These are phyloP conservation scores for Drosophila truncata DNA, from an alignment of 1,140 invertebrate species.

Conservation along the genomic window DNA sequence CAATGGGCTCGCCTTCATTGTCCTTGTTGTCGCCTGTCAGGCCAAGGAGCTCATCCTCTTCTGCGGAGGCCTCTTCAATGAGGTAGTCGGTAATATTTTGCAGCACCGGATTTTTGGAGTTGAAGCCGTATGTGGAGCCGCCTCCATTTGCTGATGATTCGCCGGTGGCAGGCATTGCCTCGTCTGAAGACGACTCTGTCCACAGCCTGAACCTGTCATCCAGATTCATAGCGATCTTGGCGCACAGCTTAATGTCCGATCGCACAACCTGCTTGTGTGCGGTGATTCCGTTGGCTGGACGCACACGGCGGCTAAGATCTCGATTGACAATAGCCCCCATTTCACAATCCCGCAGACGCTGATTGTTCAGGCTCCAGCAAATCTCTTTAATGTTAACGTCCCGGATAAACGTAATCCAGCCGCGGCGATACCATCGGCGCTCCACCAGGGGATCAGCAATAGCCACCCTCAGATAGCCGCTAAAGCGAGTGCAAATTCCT, in stretches of 20 bases:
- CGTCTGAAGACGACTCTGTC: conserved; percentile 75
- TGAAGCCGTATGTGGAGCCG: conserved; percentile 89
- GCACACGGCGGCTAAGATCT: conserved; percentile 96
- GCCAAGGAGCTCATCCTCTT: conserved; percentile 98
- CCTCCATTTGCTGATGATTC: conserved; percentile 77
- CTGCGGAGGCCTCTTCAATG: conserved; percentile 99
- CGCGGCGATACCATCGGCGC: conserved; percentile 96
- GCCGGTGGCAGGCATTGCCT: conserved; percentile 72
- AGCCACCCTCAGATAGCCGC: conserved; percentile 97
- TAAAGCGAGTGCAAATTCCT: conserved; percentile 97
- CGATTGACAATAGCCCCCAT: conserved; percentile 97
- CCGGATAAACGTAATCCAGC: conserved; percentile 99
- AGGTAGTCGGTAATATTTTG: conserved; percentile 99
- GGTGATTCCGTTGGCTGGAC: conserved; percentile 96
- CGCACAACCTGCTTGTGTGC: conserved; percentile 96
- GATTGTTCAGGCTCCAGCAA: conserved; percentile 99
- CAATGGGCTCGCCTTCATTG: conserved; percentile 87
- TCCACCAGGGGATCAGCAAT: conserved; percentile 98
- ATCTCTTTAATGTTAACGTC: conserved; percentile 99
- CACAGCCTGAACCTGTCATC: conserved; percentile 95
- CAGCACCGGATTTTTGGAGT: conserved; percentile 97
- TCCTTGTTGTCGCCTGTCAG: conserved; percentile 87
- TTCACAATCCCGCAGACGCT: conserved; percentile 94
- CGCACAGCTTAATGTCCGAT: conserved; percentile 96
- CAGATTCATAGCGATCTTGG: conserved; percentile 97